Evolutionary conservation across 2,113 vertebrate genomes (phyloP).

Genomic region (Anas platyrhynchos): DNA sequence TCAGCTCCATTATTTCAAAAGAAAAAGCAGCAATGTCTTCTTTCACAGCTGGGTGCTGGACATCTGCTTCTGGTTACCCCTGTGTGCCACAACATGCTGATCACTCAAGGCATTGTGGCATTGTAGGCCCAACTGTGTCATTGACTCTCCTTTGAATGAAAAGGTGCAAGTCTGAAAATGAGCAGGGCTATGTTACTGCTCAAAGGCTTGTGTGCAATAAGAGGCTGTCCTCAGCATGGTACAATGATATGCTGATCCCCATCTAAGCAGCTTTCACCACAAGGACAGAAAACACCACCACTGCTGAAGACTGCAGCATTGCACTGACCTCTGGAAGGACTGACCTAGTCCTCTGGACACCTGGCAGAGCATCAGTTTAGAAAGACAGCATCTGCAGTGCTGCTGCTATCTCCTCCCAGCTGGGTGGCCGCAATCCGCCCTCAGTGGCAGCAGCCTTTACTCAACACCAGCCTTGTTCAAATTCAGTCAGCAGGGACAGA

Average conservation of each 20-base stretch:
- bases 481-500: not conserved
- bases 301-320: not conserved
- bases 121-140: too few relatives aligned
- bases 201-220: not conserved
- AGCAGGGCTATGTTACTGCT: not conserved
- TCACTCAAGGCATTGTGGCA: not conserved
- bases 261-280: not conserved
- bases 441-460: not conserved
- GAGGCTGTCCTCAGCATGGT: fast-evolving
- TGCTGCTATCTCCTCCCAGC: fast-evolving
- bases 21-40: not conserved
- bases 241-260: fast-evolving
- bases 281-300: fast-evolving
- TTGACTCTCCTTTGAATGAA: not conserved
- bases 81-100: not conserved
- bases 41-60: not conserved
- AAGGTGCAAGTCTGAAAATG: not conserved
- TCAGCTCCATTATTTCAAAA: not conserved
- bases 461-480: not conserved
- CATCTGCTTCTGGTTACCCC: not conserved
- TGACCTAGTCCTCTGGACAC: fast-evolving
- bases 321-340: fast-evolving
- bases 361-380: not conserved
- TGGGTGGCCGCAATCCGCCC: not conserved
- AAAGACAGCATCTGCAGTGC: not conserved